phyloP scores from a whole-genome alignment of 64 coral and sea anemone species.

The Porites lutea region DNA sequence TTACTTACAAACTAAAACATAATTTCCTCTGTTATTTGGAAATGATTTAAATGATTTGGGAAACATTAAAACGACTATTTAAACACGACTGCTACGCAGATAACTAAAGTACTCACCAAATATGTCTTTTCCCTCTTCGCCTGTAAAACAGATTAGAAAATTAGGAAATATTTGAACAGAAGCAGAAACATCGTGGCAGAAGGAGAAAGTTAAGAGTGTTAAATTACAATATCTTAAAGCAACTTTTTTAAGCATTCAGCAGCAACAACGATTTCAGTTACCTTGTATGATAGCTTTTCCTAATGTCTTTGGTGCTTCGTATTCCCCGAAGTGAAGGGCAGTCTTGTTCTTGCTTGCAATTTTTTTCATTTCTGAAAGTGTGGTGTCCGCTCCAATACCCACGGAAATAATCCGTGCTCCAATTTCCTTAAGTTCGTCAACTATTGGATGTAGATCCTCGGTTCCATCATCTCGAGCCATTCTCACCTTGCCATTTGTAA shows the following conservation, averaged over 20 bases:
- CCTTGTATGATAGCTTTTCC: constrained; percentile 27
- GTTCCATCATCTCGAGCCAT: neutral
- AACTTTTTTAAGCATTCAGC: too few relatives aligned
- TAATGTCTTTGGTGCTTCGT: neutral
- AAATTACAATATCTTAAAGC: too few relatives aligned
- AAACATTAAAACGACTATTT: neutral
- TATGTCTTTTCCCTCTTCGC: neutral
- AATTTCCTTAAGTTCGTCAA: neutral
- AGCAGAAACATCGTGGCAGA: too few relatives aligned
- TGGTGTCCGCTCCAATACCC: neutral
- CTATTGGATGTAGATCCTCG: neutral
- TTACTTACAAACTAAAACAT: too few relatives aligned
- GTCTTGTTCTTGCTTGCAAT: neutral
- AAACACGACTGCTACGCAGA: neutral
- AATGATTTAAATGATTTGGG: neutral
- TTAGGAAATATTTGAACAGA: too few relatives aligned
- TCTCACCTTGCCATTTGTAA: neutral
- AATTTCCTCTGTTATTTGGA: neutral
- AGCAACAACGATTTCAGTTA: neutral
- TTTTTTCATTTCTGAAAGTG: neutral
- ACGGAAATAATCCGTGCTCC: neutral
- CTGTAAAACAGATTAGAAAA: neutral
- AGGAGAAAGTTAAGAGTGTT: too few relatives aligned
- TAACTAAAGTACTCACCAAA: neutral
- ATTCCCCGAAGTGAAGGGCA: constrained; percentile 6